Percentiles rank a stretch among this genome's conserved stretches.
Conservation (phyloP, 2,888 invertebrate species). For the Yponomeuta cagnagella region DNA sequence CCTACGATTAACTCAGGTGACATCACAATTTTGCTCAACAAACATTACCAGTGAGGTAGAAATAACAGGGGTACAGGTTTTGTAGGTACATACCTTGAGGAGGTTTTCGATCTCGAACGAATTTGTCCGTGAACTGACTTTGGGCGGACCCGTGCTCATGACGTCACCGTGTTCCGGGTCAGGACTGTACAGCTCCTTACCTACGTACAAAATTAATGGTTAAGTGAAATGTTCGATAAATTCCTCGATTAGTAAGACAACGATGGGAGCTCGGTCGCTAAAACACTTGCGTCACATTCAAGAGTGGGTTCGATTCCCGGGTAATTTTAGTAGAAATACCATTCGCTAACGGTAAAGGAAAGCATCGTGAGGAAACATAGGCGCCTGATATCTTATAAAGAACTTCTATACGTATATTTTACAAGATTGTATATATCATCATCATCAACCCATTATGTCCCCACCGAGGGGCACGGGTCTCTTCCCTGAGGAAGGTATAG, state of each 20-base stretch:
- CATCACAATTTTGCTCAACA: conserved; percentile 2
- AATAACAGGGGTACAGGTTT: not conserved
- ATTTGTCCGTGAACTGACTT: conserved; percentile 88
- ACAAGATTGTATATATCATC: no score
- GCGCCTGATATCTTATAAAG: no score
- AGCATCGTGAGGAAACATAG: no score
- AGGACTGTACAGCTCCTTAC: conserved; percentile 85
- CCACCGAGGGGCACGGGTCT: no score
- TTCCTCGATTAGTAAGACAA: not conserved
- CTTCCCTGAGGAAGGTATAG: no score
- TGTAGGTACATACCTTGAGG: conserved; percentile 78
- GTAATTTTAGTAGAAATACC: no score
- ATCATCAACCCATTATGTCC: no score
- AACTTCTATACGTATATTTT: no score
- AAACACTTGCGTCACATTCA: no score
- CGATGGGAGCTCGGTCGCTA: no score
- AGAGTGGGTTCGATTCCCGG: no score
- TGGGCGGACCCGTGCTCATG: conserved; percentile 60
- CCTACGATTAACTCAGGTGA: not conserved
- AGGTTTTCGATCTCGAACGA: conserved; percentile 97
- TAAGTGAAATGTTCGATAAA: not conserved
- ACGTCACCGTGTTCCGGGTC: conserved; percentile 66
- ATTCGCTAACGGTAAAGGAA: no score
- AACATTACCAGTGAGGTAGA: conserved; percentile 1
- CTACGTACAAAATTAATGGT: conserved; percentile 45